Evolutionary conservation across 2,888 invertebrate genomes (phyloP), one percentile per base, ranked within the genome.

Genomic region (Xestia ashworthii): DNA sequence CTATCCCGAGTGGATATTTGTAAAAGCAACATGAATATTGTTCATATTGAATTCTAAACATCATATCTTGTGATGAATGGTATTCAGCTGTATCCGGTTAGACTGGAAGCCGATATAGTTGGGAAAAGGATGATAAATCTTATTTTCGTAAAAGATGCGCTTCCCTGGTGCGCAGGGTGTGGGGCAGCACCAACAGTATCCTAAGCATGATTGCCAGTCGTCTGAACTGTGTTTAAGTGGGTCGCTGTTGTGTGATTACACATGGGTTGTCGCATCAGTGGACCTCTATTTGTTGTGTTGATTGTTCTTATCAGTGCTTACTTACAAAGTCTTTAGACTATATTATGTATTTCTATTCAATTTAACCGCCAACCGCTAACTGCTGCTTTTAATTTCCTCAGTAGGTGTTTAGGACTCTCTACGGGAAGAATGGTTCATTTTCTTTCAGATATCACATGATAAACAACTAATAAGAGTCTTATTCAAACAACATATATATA

Each of bases 21-120:
- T 79, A 50, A 79, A 68, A 76, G 16, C 22, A 77, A 55, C n/a
- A 53, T 71, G 32, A 48, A 48, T 16, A 38, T 46, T 46, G 67
- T 38, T 68, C 38, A 32, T 46, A 38, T 74, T 46, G 32, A 46
- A n/a, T 19, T 38, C 12, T 14, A 74, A 25, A 9, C 9, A 46
- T 55, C 8, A 32, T 16, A 32, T 14, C 53, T 44, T 16, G 38
- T 71, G n/a, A 44, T 65, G 44, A n/a, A 65, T 44, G 41, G 14
- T 65, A n/a, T 65, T n/a, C 65, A 8, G n/a, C 65, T 44, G 8
- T 8, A 65, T 44, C 65, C 44, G n/a, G 8, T 44, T 44, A 25
- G n/a, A 65, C n/a, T n/a, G 19, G 44, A 65, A 16, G 44, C 4
- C 44, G 44, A 44, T 3, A 65, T n/a, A n/a, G 14, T 65, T 44